Percentiles rank a stretch among this genome's conserved stretches.
Evolutionary conservation across 2,888 invertebrate species (phyloP).

Genomic region (Callosobruchus maculatus): DNA sequence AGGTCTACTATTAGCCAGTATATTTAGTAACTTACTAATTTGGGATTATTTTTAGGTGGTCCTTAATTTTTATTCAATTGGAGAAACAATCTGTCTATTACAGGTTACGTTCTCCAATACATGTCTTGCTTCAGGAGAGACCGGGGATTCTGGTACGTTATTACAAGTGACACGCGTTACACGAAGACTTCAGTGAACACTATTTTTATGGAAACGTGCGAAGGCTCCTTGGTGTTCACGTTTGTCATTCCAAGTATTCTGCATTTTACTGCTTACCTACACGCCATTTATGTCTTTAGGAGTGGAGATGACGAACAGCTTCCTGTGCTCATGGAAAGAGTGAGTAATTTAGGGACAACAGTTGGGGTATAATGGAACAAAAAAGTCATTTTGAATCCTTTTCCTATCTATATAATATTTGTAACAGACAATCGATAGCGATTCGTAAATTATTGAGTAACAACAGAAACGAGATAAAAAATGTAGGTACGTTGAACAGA

Average conservation of each 20-base stretch:
- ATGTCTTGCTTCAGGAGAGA: constrained; percentile 74
- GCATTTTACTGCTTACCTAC: constrained; percentile 69
- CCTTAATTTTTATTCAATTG: too few relatives aligned
- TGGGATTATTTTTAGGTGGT: too few relatives aligned
- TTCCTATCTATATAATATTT: too few relatives aligned
- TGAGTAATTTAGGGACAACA: too few relatives aligned
- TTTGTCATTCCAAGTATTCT: constrained; percentile 71
- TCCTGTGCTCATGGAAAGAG: constrained; percentile 79
- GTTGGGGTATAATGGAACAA: too few relatives aligned
- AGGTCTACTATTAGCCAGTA: too few relatives aligned
- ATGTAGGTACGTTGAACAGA: too few relatives aligned
- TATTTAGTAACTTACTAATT: too few relatives aligned
- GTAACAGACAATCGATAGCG: too few relatives aligned
- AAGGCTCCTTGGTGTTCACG: constrained; percentile 67
- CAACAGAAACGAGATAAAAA: too few relatives aligned
- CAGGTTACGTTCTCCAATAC: constrained; percentile 73
- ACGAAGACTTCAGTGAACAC: constrained; percentile 18
- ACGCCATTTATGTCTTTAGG: constrained; percentile 70
- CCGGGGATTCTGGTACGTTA: constrained; percentile 64
- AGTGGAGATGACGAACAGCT: constrained; percentile 78
- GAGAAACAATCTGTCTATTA: background rate
- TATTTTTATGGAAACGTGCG: constrained; percentile 61
- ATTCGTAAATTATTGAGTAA: too few relatives aligned
- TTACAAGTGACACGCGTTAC: constrained; percentile 15
- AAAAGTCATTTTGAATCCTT: too few relatives aligned